Base-by-base conservation (phyloP, 2,113 vertebrate species). In the Gallinago jamesoni region DNA sequence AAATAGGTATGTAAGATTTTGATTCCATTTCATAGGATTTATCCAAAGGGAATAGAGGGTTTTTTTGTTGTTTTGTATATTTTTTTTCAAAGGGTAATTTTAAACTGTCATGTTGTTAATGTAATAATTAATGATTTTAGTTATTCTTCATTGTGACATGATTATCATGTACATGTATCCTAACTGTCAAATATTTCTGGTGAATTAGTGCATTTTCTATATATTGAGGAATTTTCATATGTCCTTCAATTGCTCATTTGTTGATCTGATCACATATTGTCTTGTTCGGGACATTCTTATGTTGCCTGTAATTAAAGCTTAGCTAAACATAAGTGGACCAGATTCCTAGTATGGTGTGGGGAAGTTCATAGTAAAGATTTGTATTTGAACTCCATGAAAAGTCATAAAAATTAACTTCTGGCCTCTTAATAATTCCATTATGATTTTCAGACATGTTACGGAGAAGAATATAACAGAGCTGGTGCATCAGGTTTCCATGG, bases 401-500 rank as follows among this genome's bases (percentile, higher is more conserved):
- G n/a, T 70, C 72, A 64, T 77, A 53, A 50, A 92, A 68, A 76
- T 74, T 22, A 84, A 55, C 55, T 56, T 18, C 55, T 47, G 37
- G 85, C 59, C 68, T 86, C 50, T 89, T 94, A 75, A 93, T 67
- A 81, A 94, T 69, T 45, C 75, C 31, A 77, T 91, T 97, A 33
- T 92, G 12, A 47, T 96, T 96, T 96, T 48, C 97, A 99, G 99
- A 91, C 97, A 99, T 52, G 97, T 99, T 28, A 96, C 94, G 3
- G 95, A 98, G 50, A 99, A 98, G 98, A 99, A 99, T 94, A 98
- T 99, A 97, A 99, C 99, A 56, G 99, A 99, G 93, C 97, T 99
- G 94, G 99, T 99, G 14, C 99, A 99, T 94, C 99, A 99, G 97
- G 99, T 99, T 80, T 99, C 98, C 41, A 99, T 99, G 98, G 99